Evolutionary conservation across 2,888 invertebrate genomes (phyloP).

Genomic region (Caenorhabditis becei): DNA sequence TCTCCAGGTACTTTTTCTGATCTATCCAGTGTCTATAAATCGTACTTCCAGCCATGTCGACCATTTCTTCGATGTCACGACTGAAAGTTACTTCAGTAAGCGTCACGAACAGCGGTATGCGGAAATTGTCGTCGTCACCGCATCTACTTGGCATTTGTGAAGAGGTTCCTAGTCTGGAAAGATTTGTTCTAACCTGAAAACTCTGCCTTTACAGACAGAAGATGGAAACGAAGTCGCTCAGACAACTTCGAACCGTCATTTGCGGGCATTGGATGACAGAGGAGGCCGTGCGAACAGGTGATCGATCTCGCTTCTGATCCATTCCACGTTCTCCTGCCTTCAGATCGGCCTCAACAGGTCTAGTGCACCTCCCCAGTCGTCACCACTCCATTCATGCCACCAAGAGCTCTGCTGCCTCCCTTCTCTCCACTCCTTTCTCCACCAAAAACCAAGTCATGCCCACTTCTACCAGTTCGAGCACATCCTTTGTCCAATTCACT

Average conservation of each 20-base stretch:
- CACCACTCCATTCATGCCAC: constrained; percentile 66
- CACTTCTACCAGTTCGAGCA: constrained; percentile 30
- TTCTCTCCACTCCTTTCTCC: constrained; percentile 53
- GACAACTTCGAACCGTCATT: constrained; percentile 29
- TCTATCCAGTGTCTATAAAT: not conserved
- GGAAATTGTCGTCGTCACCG: constrained; percentile 81
- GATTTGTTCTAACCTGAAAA: not conserved
- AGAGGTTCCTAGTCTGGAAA: constrained; percentile 30
- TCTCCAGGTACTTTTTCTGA: constrained; percentile 62
- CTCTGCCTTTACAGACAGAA: constrained; percentile 43
- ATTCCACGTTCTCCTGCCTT: too few relatives aligned
- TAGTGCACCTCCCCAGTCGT: constrained; percentile 60
- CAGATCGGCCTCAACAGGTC: constrained; percentile 70
- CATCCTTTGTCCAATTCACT: constrained; percentile 30
- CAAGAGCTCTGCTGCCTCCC: constrained; percentile 62
- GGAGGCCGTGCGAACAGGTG: constrained; percentile 53
- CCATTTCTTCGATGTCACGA: constrained; percentile 70
- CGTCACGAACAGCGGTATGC: constrained; percentile 75
- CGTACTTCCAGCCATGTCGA: constrained; percentile 59
- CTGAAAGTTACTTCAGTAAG: constrained; percentile 73
- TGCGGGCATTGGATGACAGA: constrained; percentile 41
- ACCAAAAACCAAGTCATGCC: constrained; percentile 54
- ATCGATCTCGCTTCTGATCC: too few relatives aligned
- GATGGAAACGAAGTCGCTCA: constrained; percentile 45
- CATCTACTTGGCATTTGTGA: constrained; percentile 76